Conservation (phyloP, 2,113 vertebrate species). For the Pituophis catenifer region DNA sequence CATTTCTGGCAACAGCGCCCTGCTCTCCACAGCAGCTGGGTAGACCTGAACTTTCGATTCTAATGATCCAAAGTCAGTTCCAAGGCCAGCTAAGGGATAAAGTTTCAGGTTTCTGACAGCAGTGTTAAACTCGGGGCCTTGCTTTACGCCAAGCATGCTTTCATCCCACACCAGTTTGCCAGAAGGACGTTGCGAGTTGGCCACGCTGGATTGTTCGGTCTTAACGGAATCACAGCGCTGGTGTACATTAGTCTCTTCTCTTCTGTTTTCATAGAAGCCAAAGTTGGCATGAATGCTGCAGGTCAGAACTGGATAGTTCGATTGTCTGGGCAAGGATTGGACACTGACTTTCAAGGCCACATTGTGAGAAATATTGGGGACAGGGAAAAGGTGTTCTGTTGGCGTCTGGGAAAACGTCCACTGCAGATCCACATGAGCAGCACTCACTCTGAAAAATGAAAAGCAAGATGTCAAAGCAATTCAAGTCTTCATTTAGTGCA, state of each 20-base stretch:
- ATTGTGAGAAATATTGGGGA: constrained; percentile 93
- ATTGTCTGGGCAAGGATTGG: constrained; percentile 94
- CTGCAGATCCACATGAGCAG: constrained; percentile 89
- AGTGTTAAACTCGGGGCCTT: constrained; percentile 68
- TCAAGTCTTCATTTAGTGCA: not conserved
- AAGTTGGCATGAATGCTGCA: constrained; percentile 94
- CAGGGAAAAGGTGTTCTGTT: constrained; percentile 92
- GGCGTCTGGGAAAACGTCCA: constrained; percentile 94
- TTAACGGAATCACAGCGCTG: constrained; percentile 50
- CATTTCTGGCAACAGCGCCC: constrained; percentile 69
- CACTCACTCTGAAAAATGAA: constrained; percentile 84
- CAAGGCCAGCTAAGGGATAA: constrained; percentile 70
- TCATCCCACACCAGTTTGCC: constrained; percentile 74
- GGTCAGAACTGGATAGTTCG: constrained; percentile 88
- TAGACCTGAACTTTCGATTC: constrained; percentile 73
- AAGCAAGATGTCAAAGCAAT: constrained; percentile 10
- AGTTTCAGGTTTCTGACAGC: constrained; percentile 80
- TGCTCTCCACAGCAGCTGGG: constrained; percentile 67
- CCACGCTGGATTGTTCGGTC: constrained; percentile 61
- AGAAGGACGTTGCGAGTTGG: constrained; percentile 73
- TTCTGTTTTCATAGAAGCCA: constrained; percentile 77
- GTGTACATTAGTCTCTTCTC: constrained; percentile 60
- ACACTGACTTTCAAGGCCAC: constrained; percentile 95
- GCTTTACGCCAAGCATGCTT: constrained; percentile 62
- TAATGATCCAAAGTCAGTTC: constrained; percentile 67